Base-by-base conservation (phyloP, 2,888 invertebrate genomes). In the Coecobrya sp. region DNA sequence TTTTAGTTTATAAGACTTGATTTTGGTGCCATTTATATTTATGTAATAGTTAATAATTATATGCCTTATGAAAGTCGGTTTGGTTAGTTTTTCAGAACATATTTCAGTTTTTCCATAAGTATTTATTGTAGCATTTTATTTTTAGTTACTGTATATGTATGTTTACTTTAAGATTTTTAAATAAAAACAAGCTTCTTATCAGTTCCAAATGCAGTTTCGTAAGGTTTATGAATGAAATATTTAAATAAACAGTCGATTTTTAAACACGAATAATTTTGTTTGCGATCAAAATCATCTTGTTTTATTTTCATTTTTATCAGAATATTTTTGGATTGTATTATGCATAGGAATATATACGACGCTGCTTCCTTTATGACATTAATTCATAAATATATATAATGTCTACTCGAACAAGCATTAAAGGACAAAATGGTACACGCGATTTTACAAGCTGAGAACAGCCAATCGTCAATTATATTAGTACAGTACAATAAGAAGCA, bases 211-310 rank as follows among this genome's bases (percentile, higher is more conserved):
- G n/a, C n/a, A n/a, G n/a, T n/a, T n/a, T n/a, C n/a, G n/a, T n/a
- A n/a, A n/a, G n/a, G n/a, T n/a, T n/a, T n/a, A n/a, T n/a, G n/a
- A n/a, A 36, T 68, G 36, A 13, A 65, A 1, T 7, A 65, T 65
- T 25, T 22, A 27, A 65, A 25, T 11, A 55, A 55, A 55, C n/a
- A 55, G 19, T n/a, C 19, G 59, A 36, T 59, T 19, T 55, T 3
- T 22, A 52, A 55, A 55, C 5, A 55, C 1, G n/a, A 3, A 4
- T 11, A 19, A 25, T 65, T 65, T 65, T 68, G 68, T 30, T 68
- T 68, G 68, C 68, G 68, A 68, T 68, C 68, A 68, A 68, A 68
- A 68, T n/a, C 68, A 68, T 68, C 27, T 68, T 4, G n/a, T 68
- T 68, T 68, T 68, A 68, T 68, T 68, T 68, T 65, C 65, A 65